These are phyloP conservation scores for Seriola dumerili DNA, from an alignment of 2,113 vertebrate genomes.

Conservation along the genomic window DNA sequence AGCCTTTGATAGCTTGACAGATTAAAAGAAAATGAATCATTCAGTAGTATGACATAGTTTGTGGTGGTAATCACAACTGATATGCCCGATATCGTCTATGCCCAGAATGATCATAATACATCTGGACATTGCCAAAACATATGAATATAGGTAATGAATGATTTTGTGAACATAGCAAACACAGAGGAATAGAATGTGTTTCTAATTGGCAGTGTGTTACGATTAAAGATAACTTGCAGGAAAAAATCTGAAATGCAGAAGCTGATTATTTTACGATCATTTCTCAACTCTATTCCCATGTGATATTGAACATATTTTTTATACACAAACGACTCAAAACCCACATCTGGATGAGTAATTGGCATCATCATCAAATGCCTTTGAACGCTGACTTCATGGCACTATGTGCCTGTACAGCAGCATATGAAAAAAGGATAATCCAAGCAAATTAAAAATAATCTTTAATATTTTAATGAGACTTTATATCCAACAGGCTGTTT, in stretches of 20 bases:
- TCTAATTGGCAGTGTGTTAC: constrained; percentile 4
- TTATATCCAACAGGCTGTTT: constrained; percentile 10
- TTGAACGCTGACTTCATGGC: neutral
- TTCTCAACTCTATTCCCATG: neutral
- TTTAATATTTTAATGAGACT: constrained; percentile 20
- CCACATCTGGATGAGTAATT: neutral
- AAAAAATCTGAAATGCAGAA: neutral
- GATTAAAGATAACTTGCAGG: neutral
- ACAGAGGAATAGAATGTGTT: neutral
- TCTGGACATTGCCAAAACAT: neutral
- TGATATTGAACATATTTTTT: neutral
- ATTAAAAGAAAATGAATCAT: constrained; percentile 29
- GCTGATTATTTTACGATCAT: neutral
- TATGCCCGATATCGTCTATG: neutral
- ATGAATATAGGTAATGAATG: neutral
- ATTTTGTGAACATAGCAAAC: neutral
- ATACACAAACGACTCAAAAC: neutral
- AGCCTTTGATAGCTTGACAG: constrained; percentile 43
- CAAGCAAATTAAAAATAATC: constrained; percentile 23
- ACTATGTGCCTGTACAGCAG: neutral
- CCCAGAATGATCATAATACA: neutral
- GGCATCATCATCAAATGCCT: neutral
- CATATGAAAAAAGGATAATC: neutral
- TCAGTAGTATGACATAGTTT: constrained; percentile 3
- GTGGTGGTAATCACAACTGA: neutral